Evolutionary conservation across 2,113 vertebrate genomes (phyloP), one percentile per base, ranked within the genome.

Genomic region (Cyphomyrus plagiostoma): DNA sequence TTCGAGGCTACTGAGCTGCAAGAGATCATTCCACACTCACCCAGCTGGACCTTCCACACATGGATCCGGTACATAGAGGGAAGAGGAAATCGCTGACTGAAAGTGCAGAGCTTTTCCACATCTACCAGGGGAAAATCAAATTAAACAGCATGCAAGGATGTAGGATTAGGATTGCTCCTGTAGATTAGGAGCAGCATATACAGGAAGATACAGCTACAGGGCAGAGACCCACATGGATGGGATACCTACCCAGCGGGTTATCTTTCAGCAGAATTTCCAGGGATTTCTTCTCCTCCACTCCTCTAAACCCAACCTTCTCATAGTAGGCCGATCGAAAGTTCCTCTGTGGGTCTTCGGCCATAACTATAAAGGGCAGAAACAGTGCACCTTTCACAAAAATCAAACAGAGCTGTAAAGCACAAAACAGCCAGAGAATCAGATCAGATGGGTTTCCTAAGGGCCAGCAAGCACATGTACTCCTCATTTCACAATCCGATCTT

Each of bases 291-390:
- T 99, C 98, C 94, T 99, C 98, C 89, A 99, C 98, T 84, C 98
- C 98, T 91, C 98, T 97, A 93, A 99, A 99, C 0, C 98, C 98
- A 86, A 99, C 97, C 91, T 99, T 99, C 90, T 99, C 98, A 91
- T 99, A 99, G 92, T 99, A 99, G 0, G 98, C 96, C 0, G 98
- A 99, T 77, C 98, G 97, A 26, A 99, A 99, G 90, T 99, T 99
- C 90, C 98, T 98, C 94, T 99, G 98, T 1, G 97, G 97, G 93
- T 99, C 98, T 0, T 99, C 98, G 53, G 97, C 95, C 98, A 99
- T 99, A 66, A 84, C 88, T 90, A 90, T 82, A 88, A 90, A 93
- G 92, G 4, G 8, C 66, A 91, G 15, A 58, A n/a, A 80, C 17
- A 19, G 62, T 70, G 39, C 9, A 26, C 42, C 5, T 48, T 70